A percentile compares a stretch with the other conserved stretches of the same genome.
phyloP scores from a whole-genome alignment of 2,888 invertebrate genomes.

The Habroteleia sp. region DNA sequence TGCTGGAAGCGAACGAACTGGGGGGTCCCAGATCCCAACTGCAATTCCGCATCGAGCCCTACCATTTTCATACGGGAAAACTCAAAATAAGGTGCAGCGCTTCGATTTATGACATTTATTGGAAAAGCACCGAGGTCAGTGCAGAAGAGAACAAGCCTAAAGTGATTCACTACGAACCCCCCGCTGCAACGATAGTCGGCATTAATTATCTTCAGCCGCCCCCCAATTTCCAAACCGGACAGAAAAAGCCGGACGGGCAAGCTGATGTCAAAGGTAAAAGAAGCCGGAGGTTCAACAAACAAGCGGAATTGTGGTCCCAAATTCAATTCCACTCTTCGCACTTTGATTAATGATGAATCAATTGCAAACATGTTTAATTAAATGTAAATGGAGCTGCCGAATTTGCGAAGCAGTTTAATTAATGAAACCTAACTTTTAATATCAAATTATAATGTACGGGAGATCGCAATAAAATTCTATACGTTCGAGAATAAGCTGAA shows the following conservation, averaged over 20 bases:
- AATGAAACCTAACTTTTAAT: neutral
- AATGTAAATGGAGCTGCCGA: neutral
- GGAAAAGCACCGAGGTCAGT: constrained; percentile 86
- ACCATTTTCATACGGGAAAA: constrained; percentile 83
- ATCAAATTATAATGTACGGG: no score
- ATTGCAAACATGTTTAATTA: neutral
- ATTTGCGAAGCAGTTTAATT: no score
- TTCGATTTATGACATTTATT: constrained; percentile 85
- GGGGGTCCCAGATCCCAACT: constrained; percentile 82
- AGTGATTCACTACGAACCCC: constrained; percentile 73
- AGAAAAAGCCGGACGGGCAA: constrained; percentile 78
- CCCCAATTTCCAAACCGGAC: constrained; percentile 79
- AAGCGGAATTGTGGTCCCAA: no score
- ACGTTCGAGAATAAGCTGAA: no score
- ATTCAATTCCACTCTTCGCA: no score
- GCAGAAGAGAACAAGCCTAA: constrained; percentile 83
- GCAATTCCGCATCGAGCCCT: constrained; percentile 82
- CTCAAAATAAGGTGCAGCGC: constrained; percentile 86
- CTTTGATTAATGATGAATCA: neutral
- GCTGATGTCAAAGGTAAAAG: constrained; percentile 77
- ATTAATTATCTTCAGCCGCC: constrained; percentile 79
- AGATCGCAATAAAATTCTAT: no score
- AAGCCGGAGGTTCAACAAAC: neutral
- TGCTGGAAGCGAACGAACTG: constrained; percentile 74
- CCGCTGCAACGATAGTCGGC: constrained; percentile 76